Conservation (phyloP, 2,113 vertebrate species). For the Channa maculata region DNA sequence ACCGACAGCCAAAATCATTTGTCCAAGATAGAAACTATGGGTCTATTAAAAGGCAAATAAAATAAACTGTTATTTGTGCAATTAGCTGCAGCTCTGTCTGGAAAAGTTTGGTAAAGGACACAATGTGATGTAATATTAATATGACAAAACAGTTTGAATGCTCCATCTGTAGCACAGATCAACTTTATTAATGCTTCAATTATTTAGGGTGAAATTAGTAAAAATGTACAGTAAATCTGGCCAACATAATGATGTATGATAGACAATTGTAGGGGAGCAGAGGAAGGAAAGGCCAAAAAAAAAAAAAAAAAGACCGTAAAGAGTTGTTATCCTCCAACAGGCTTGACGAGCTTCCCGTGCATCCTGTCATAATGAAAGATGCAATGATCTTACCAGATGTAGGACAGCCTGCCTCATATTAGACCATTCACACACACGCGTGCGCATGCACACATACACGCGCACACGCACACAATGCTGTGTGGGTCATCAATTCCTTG, state of each 20-base stretch:
- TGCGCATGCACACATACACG: too few species aligned
- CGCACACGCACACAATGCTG: background rate
- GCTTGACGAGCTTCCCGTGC: slow-evolving; percentile 74
- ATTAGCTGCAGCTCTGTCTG: too few species aligned
- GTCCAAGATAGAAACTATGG: too few species aligned
- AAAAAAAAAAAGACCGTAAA: slow-evolving; percentile 36
- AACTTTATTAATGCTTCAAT: too few species aligned
- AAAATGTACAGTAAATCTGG: background rate
- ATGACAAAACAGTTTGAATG: too few species aligned
- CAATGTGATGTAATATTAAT: too few species aligned
- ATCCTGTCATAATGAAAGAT: slow-evolving; percentile 49
- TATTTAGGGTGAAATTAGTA: too few species aligned
- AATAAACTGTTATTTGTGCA: too few species aligned
- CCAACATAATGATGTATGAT: background rate
- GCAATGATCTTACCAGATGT: slow-evolving; percentile 71
- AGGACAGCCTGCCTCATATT: slow-evolving; percentile 57
- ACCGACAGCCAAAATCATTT: too few species aligned
- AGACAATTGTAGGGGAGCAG: background rate
- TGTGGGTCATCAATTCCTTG: background rate
- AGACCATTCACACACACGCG: slow-evolving; percentile 42
- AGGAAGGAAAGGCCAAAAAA: slow-evolving; percentile 8
- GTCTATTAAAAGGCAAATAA: too few species aligned
- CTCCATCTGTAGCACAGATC: too few species aligned
- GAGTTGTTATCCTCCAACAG: slow-evolving; percentile 51
- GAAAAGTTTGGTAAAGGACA: too few species aligned